Base-by-base conservation (phyloP, 2,113 vertebrate species). In the Rhabdomys dilectus region DNA sequence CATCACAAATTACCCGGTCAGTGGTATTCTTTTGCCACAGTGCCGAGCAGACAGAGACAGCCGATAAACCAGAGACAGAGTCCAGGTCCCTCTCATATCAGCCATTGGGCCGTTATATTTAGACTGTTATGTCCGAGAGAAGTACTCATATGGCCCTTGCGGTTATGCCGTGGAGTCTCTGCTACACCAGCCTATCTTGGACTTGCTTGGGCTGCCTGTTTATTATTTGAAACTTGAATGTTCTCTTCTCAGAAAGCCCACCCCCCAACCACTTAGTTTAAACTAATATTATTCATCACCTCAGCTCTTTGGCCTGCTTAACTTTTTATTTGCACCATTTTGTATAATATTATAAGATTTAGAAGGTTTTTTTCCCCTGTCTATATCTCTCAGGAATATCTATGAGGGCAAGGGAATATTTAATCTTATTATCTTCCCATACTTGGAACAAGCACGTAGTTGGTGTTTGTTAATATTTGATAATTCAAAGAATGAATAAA, bases 121-220 rank as follows among this genome's bases (percentile, higher is more conserved):
- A 88, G 85, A 73, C 88, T 95, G 42, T 39, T 64, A 64, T 53
- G 31, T 15, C n/a, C 42, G 15, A 93, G 89, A 92, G 87, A 94
- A 85, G 64, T 26, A 72, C 19, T 17, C 12, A 0, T 48, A 19
- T 89, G 45, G 1, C 8, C 60, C 36, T 31, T 39, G 53, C 53
- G 87, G 77, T 39, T 89, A 11, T 68, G 7, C 3, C 45, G 34
- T 21, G 8, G 53, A 77, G 4, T 64, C 31, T 72, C 31, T 82
- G 53, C 82, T 64, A 31, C 0, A 88, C 7, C 89, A 88, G 62
- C 64, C 72, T 34, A 26, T 85, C 31, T 2, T 3, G 10, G 17
- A 26, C 42, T 88, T 42, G 24, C 42, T 45, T 64, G 8, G 34
- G 22, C 75, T 16, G 7, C 1, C 1, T n/a, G 31, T 6, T 26